Base-by-base conservation (phyloP, 2,797 vertebrate species). In the Bradypodion ventrale region DNA sequence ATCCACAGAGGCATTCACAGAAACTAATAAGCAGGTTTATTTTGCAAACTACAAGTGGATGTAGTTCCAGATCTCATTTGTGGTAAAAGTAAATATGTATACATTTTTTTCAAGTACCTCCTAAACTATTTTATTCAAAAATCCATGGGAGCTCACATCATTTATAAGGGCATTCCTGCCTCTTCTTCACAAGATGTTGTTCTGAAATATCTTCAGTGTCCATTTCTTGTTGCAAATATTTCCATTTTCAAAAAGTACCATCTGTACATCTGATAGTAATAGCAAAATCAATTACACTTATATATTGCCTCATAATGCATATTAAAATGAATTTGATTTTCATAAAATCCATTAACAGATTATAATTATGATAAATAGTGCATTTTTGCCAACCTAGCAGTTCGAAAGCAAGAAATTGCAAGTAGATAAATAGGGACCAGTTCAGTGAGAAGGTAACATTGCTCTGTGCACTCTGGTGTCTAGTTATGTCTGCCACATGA, bases 41-140 rank as follows among this genome's bases (percentile, higher is more conserved):
- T 87, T 87, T 83, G 90, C 89, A 90, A 85, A 65, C 42, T 86
- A 10, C 29, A 75, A 80, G 88, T 88, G 80, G 79, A 93, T 83
- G 78, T 83, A 72, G 1, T 78, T 83, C 85, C 65, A 60, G 83
- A 92, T 93, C 86, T 90, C 74, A 92, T 94, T 94, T 94, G 56
- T 1, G 42, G 19, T 88, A 90, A 84, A 69, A 88, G 37, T 88
- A 83, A 93, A 83, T 23, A 1, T 81, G 19, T 78, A 85, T 37
- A 56, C 42, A 29, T 4, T 16, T 83, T 32, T n/a, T 49, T 80
- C 65, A 76, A 90, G 62, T 40, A 74, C 40, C 56, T 59, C 86
- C 91, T 82, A 63, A 89, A 92, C 85, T 65, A 52, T 29, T 7
- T 83, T 42, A 25, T 85, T 66, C 78, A 5, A 75, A 81, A 37